A percentile compares a stretch with the other conserved stretches of the same genome.
These are phyloP conservation scores for Nematopogon swammerdamellus DNA, from an alignment of 2,888 invertebrate genomes.

Conservation along the genomic window DNA sequence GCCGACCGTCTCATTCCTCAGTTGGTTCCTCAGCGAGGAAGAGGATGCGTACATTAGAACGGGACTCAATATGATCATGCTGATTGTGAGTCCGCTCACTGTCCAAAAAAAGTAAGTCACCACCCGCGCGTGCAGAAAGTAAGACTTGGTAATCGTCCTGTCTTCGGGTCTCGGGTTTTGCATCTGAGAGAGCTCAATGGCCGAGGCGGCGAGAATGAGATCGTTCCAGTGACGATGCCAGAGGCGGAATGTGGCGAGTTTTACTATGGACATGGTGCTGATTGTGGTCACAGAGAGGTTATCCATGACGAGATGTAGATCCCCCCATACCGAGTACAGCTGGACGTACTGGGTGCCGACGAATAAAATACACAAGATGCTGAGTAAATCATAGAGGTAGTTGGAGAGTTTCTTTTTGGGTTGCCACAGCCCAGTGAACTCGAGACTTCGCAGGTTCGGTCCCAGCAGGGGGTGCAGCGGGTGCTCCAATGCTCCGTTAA, in stretches of 20 bases:
- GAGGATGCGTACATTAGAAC: not conserved
- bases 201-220: not conserved
- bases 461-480: not conserved
- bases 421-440: not conserved
- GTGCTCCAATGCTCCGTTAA: too few species aligned
- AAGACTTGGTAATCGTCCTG: not conserved
- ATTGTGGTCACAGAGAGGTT: not conserved
- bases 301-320: not conserved
- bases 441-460: not conserved
- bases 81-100: not conserved
- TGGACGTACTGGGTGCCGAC: not conserved
- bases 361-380: not conserved
- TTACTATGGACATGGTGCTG: not conserved
- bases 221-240: not conserved
- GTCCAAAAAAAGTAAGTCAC: not conserved
- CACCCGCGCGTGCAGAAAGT: not conserved
- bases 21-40: too few species aligned
- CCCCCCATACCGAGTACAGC: not conserved
- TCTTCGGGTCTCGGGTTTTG: not conserved
- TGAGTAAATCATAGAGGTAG: not conserved
- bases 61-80: not conserved
- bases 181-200: not conserved
- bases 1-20: not conserved
- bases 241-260: not conserved
- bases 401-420: not conserved